Conservation (phyloP, 2,797 vertebrate genomes). For the Myiotriccus ornatus region DNA sequence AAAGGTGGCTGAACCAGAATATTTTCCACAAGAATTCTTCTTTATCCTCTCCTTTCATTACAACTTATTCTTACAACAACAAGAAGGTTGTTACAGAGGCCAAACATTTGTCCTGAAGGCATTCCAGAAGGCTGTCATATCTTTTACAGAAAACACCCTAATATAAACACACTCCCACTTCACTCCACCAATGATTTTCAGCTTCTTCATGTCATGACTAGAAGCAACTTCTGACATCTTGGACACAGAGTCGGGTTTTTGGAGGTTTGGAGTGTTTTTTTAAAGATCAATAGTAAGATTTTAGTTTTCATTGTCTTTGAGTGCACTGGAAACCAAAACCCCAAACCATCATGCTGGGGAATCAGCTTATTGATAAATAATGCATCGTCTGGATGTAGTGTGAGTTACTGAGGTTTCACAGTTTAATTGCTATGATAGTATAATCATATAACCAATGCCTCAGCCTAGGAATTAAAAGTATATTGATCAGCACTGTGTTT, state of each 20-base stretch:
- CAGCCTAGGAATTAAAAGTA: not conserved
- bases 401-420: not conserved
- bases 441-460: not conserved
- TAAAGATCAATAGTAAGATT: not conserved
- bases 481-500: not conserved
- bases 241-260: not conserved
- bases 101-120: not conserved
- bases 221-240: not conserved
- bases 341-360: not conserved
- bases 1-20: not conserved
- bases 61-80: not conserved
- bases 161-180: not conserved
- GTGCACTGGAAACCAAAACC: not conserved
- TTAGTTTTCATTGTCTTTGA: not conserved
- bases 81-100: not conserved
- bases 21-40: not conserved
- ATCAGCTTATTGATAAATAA: not conserved
- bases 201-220: not conserved
- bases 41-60: not conserved
- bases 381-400: not conserved
- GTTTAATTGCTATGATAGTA: not conserved
- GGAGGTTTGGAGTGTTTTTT: rapidly evolving
- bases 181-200: not conserved
- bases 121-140: not conserved
- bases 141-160: not conserved